phyloP scores from a whole-genome alignment of 2,797 vertebrate species.

The Diglossa cyanea region DNA sequence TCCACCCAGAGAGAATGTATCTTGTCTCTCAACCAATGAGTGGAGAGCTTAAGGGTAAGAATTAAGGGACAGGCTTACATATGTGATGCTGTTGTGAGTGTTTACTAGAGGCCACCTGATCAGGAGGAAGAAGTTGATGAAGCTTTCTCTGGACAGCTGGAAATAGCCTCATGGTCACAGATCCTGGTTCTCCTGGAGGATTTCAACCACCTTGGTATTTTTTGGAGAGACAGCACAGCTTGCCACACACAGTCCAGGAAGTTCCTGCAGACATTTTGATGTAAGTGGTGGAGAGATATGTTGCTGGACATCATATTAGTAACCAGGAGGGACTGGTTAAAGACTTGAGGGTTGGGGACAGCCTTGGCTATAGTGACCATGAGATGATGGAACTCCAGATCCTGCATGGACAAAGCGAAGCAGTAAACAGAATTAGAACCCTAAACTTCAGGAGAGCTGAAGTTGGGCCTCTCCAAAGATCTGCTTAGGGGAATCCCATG shows the following conservation, averaged over 20 bases:
- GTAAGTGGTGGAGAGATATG: neutral
- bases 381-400: neutral
- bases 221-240: neutral
- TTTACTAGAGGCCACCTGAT: neutral
- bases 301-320: neutral
- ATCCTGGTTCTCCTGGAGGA: neutral
- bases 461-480: neutral
- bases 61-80: neutral
- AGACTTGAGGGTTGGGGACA: neutral
- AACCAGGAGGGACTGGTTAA: neutral
- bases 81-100: no score
- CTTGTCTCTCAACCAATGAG: rapidly evolving
- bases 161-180: neutral
- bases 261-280: neutral
- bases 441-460: neutral
- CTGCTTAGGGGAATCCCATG: neutral
- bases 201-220: neutral
- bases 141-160: neutral
- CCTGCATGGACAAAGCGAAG: neutral
- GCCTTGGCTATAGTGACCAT: neutral
- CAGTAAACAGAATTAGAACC: neutral
- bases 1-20: neutral
- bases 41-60: neutral
- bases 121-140: neutral
- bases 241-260: neutral